phyloP scores from a whole-genome alignment of 2,797 vertebrate genomes.

The Nyctalus aviator region DNA sequence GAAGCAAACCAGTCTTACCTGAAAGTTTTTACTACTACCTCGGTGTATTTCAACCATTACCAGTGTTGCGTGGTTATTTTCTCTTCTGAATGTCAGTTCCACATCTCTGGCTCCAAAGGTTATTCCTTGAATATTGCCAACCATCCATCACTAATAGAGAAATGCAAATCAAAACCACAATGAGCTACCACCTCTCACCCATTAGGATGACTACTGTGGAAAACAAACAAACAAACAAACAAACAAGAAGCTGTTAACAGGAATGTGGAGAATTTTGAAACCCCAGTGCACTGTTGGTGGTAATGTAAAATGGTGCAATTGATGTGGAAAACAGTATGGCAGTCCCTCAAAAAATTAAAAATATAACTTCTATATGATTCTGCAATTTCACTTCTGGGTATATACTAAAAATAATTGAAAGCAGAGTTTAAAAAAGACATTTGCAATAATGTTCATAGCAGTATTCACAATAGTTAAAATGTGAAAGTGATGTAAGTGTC shows the following conservation, averaged over 20 bases:
- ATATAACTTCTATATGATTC: background rate
- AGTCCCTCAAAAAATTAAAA: slow-evolving; percentile 21
- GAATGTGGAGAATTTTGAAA: background rate
- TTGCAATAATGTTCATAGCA: background rate
- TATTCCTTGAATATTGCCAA: background rate
- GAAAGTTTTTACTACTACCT: background rate
- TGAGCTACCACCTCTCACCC: background rate
- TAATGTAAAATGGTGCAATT: background rate
- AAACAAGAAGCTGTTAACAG: background rate
- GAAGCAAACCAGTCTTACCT: slow-evolving; percentile 30
- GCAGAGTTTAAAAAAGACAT: background rate
- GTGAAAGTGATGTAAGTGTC: background rate
- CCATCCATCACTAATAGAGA: background rate
- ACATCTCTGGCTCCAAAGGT: background rate
- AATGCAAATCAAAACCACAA: background rate
- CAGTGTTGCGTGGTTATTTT: background rate
- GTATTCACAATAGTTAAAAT: slow-evolving; percentile 44
- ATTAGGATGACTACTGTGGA: background rate
- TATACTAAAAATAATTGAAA: slow-evolving; percentile 8
- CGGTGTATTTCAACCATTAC: slow-evolving; percentile 10
- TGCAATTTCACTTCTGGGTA: background rate
- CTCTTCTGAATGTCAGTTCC: background rate
- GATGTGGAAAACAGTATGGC: background rate
- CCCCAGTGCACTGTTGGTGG: background rate
- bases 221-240: background rate